Evolutionary conservation across 1,140 invertebrate genomes (phyloP).

Genomic region (Macrobrachium rosenbergii): DNA sequence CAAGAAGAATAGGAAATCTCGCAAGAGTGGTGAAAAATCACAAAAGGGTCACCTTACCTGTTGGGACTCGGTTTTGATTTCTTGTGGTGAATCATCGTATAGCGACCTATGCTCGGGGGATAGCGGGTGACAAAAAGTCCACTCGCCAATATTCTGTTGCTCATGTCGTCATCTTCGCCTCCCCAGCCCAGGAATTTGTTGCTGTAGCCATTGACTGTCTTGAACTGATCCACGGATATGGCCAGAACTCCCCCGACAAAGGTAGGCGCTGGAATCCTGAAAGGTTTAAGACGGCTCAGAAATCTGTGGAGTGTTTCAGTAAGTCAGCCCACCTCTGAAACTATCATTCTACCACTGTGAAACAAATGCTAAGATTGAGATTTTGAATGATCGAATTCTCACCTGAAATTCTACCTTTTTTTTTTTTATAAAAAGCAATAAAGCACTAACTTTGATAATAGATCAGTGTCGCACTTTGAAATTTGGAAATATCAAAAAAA

Average conservation of each 20-base stretch:
- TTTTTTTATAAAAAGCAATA: too few relatives aligned
- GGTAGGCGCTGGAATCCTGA: slow-evolving; percentile 71
- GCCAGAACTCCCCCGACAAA: slow-evolving; percentile 80
- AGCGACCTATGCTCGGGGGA: slow-evolving; percentile 66
- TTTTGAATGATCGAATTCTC: too few relatives aligned
- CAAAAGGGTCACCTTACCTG: neutral
- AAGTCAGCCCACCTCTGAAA: too few relatives aligned
- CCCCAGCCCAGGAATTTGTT: slow-evolving; percentile 81
- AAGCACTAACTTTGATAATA: too few relatives aligned
- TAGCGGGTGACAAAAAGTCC: slow-evolving; percentile 66
- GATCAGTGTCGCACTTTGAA: too few relatives aligned
- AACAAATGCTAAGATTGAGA: too few relatives aligned
- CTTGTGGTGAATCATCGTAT: slow-evolving; percentile 56
- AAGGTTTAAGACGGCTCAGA: neutral
- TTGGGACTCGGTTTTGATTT: slow-evolving; percentile 48
- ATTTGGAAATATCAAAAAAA: too few relatives aligned
- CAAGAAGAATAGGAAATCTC: too few relatives aligned
- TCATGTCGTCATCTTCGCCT: slow-evolving; percentile 70
- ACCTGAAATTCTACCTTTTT: too few relatives aligned
- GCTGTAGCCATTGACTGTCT: slow-evolving; percentile 78
- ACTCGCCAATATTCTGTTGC: slow-evolving; percentile 52
- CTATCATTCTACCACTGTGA: too few relatives aligned
- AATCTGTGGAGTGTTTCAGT: too few relatives aligned
- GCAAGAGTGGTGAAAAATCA: too few relatives aligned
- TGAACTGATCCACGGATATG: slow-evolving; percentile 75